phyloP scores from a whole-genome alignment of 2,797 vertebrate species.

The Anguilla anguilla region DNA sequence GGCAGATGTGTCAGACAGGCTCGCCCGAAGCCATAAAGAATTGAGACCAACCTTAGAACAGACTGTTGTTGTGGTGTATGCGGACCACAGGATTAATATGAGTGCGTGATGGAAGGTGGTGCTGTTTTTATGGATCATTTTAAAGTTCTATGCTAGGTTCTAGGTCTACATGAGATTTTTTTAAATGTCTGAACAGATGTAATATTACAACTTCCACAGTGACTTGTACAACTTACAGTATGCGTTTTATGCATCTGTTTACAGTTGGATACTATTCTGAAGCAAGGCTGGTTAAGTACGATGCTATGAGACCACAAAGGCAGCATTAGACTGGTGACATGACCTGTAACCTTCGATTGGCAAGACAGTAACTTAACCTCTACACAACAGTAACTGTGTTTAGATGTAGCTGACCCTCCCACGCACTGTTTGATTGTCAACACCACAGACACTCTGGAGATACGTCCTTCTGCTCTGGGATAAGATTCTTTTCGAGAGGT shows the following conservation, averaged over 20 bases:
- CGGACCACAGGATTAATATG: background rate
- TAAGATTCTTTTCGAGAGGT: background rate
- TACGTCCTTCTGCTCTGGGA: background rate
- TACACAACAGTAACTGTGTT: background rate
- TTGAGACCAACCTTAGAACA: too few relatives aligned
- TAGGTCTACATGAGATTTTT: background rate
- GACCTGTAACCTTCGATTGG: background rate
- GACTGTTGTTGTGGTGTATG: background rate
- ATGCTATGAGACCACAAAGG: background rate
- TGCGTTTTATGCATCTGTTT: background rate
- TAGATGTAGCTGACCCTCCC: background rate
- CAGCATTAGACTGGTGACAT: background rate
- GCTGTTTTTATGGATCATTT: background rate
- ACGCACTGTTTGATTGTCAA: background rate
- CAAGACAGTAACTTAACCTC: background rate
- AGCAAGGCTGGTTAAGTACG: background rate
- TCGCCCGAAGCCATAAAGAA: too few relatives aligned
- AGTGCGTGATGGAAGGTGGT: background rate
- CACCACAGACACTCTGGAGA: background rate
- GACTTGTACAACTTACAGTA: background rate
- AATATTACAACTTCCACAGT: background rate
- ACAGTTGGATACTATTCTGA: background rate
- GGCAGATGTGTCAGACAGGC: background rate
- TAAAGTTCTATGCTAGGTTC: background rate
- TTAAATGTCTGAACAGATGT: background rate